Conservation (phyloP, 2,113 vertebrate genomes). For the Ceratotherium simum region DNA sequence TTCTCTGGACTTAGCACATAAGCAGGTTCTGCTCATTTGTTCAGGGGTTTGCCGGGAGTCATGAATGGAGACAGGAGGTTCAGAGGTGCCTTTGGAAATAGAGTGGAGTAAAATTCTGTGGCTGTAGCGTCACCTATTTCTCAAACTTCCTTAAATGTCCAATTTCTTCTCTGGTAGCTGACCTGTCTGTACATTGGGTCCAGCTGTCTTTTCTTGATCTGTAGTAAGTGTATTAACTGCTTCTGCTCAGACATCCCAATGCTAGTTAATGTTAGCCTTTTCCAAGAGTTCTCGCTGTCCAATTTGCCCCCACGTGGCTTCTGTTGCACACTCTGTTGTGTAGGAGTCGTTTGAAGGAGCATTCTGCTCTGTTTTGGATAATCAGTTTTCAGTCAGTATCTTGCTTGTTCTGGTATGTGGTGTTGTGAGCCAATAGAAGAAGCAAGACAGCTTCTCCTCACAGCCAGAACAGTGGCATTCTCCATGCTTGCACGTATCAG, state of each 20-base stretch:
- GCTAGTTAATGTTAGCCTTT: conserved; percentile 32
- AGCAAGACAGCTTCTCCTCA: background rate
- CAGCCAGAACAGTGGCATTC: background rate
- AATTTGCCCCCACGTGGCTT: conserved; percentile 66
- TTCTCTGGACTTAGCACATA: background rate
- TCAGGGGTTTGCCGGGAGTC: background rate
- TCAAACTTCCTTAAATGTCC: background rate
- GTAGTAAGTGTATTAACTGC: background rate
- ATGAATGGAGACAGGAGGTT: background rate
- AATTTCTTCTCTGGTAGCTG: background rate
- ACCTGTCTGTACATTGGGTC: background rate
- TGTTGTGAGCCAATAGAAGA: conserved; percentile 45
- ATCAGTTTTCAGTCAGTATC: conserved; percentile 11
- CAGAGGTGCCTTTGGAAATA: conserved; percentile 15
- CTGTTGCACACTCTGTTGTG: conserved; percentile 72
- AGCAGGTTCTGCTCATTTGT: conserved; percentile 25
- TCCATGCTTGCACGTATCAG: background rate
- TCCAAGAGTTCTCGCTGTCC: conserved; percentile 69
- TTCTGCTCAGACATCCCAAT: background rate
- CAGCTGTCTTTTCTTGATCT: conserved; percentile 14
- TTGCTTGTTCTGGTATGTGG: conserved; percentile 60
- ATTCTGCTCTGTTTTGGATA: conserved; percentile 70
- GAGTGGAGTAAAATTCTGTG: background rate
- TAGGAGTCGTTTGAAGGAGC: conserved; percentile 72
- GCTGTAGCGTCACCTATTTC: background rate